Base-by-base conservation (phyloP, 2,888 invertebrate species). In the Andrena haemorrhoa region DNA sequence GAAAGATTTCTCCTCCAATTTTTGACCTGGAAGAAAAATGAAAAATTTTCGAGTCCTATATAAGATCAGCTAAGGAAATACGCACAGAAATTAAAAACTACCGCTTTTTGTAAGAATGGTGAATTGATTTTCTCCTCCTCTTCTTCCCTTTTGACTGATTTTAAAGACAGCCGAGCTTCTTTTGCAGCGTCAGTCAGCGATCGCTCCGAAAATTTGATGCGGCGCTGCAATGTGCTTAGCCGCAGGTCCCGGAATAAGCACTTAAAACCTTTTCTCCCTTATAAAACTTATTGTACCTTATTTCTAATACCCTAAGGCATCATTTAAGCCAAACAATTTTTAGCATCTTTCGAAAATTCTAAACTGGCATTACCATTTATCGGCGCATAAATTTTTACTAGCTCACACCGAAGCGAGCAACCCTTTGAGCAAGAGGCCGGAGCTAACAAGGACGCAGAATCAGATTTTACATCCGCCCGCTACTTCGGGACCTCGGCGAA, bases 401-500 rank as follows among this genome's bases (percentile, higher is more conserved):
- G 31, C 47, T 66, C 61, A 41, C 51, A 49, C 3, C 8, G 26
- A 23, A 23, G 58, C 23, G 33, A 16, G 41, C 35, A 64, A 58
- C 47, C 2, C n/a, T 35, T 16, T 23, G 16, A 35, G 16, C 2
- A 26, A n/a, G 23, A n/a, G 12, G 4, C 16, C 41, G n/a, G 29
- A 5, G 23, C 58, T n/a, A 58, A 3, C 20, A 53, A 63, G 69
- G 79, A 75, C 74, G 64, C 69, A 70, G 61, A 71, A 73, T 33
- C 51, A 26, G 58, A 49, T 70, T 74, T 78, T 41, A 41, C 41
- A 73, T 81, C 74, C 35, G 61, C 35, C 51, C 33, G 56, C 29
- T 47, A 58, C 20, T 68, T 20, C 47, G n/a, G 31, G 82, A 53
- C 51, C 68, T 26, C 33, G 26, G 16, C 75, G 72, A 72, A 72